phyloP scores from a whole-genome alignment of 2,797 vertebrate species.

The Sciurus vulgaris region DNA sequence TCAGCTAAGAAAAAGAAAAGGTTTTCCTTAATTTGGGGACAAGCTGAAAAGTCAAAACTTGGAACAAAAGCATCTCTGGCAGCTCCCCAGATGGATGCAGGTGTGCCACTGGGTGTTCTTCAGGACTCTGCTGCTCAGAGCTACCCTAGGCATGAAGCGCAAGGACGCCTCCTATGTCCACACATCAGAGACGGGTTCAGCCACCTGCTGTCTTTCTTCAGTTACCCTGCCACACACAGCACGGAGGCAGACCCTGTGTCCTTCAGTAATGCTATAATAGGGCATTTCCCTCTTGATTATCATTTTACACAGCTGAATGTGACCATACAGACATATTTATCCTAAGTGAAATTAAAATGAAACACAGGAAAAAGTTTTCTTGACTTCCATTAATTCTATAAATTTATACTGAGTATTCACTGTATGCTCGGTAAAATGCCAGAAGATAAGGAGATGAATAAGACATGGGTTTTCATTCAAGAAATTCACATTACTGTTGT shows the following conservation, averaged over 20 bases:
- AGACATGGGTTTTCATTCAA: not conserved
- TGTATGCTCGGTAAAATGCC: not conserved
- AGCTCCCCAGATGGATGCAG: not conserved
- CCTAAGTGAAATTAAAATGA: conserved; percentile 14
- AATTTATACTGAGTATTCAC: not conserved
- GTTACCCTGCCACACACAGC: not conserved
- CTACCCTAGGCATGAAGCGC: not conserved
- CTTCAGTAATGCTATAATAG: not conserved
- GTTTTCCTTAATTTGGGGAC: not conserved
- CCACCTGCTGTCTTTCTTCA: not conserved
- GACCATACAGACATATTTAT: not conserved
- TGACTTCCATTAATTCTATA: conserved; percentile 33
- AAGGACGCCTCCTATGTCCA: not conserved
- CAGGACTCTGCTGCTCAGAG: not conserved
- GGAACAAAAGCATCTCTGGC: not conserved
- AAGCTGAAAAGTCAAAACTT: not conserved
- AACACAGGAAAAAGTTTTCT: not conserved
- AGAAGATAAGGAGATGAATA: conserved; percentile 28
- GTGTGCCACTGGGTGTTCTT: too few species aligned
- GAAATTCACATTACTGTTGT: not conserved
- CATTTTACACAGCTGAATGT: not conserved
- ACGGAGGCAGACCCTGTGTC: not conserved
- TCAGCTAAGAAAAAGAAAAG: not conserved
- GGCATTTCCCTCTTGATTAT: conserved; percentile 22
- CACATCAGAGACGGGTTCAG: not conserved